phyloP scores from a whole-genome alignment of 2,113 vertebrate species.

The Murina feae region DNA sequence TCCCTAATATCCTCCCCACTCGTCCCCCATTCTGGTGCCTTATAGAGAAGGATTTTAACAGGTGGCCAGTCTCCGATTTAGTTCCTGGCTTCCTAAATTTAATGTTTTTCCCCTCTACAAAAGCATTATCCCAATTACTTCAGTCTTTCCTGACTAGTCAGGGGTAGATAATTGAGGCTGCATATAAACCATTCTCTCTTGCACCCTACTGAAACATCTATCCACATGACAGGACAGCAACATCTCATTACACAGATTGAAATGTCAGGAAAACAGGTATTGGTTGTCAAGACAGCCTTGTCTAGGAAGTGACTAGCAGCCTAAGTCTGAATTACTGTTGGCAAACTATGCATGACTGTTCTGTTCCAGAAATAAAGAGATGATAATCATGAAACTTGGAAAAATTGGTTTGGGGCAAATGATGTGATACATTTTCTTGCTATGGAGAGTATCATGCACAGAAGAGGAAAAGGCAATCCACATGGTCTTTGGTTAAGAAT shows the following conservation, averaged over 20 bases:
- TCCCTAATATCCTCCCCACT: not conserved
- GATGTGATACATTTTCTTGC: slow-evolving; percentile 44
- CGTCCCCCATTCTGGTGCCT: not conserved
- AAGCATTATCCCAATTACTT: not conserved
- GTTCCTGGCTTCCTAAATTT: slow-evolving; percentile 26
- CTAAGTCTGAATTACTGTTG: slow-evolving; percentile 48
- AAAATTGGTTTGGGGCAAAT: slow-evolving; percentile 62
- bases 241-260: not conserved
- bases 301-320: slow-evolving; percentile 32
- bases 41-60: not conserved
- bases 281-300: slow-evolving; percentile 13
- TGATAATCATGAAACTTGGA: slow-evolving; percentile 56
- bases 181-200: not conserved
- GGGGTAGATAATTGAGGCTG: not conserved
- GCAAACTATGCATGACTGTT: slow-evolving; percentile 19
- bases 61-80: not conserved
- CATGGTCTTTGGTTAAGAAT: not conserved
- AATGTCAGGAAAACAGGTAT: not conserved
- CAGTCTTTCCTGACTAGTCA: not conserved
- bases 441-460: slow-evolving; percentile 18
- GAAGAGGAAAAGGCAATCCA: slow-evolving; percentile 2
- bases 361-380: slow-evolving; percentile 61
- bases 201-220: not conserved
- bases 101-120: not conserved
- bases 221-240: not conserved